A percentile compares a stretch with the other conserved stretches of the same genome.
These are phyloP conservation scores for Anguilla anguilla DNA, from an alignment of 2,797 vertebrate species.

Conservation along the genomic window DNA sequence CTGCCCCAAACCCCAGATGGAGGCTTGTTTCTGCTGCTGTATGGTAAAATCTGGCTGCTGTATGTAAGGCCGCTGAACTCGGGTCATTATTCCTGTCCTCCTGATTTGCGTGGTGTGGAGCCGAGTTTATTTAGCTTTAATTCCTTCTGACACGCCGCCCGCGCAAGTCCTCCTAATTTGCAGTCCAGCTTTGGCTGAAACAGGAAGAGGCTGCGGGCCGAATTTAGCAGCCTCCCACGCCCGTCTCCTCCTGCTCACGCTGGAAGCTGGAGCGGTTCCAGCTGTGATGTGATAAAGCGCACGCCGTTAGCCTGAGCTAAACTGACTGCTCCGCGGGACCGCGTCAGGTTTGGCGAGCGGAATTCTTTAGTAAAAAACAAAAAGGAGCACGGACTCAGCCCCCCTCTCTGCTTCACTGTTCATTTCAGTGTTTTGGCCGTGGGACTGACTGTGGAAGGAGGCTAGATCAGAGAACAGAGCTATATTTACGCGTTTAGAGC, in stretches of 20 bases:
- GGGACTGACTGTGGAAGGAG: neutral
- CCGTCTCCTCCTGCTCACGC: neutral
- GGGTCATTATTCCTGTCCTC: slow-evolving; percentile 1
- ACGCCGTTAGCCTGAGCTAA: slow-evolving; percentile 25
- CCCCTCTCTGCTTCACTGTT: neutral
- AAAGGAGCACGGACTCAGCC: neutral
- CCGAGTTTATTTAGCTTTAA: slow-evolving; percentile 29
- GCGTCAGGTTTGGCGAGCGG: slow-evolving; percentile 13
- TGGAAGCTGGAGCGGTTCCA: neutral
- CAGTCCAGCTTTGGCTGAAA: slow-evolving; percentile 28
- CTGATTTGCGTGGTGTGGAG: slow-evolving; percentile 21
- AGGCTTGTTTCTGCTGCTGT: neutral
- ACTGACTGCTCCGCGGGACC: neutral
- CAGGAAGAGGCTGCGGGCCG: slow-evolving; percentile 29
- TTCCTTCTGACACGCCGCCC: slow-evolving; percentile 24
- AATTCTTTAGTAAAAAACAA: neutral
- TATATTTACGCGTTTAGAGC: neutral
- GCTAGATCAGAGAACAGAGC: neutral
- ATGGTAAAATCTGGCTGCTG: neutral
- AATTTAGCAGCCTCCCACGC: neutral
- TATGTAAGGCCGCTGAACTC: neutral
- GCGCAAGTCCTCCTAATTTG: slow-evolving; percentile 45
- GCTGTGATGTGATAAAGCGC: neutral
- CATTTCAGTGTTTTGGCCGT: neutral
- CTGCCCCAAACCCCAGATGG: neutral